Evolutionary conservation across 2,113 vertebrate genomes (phyloP).

Genomic region (Pygathrix nemaeus): DNA sequence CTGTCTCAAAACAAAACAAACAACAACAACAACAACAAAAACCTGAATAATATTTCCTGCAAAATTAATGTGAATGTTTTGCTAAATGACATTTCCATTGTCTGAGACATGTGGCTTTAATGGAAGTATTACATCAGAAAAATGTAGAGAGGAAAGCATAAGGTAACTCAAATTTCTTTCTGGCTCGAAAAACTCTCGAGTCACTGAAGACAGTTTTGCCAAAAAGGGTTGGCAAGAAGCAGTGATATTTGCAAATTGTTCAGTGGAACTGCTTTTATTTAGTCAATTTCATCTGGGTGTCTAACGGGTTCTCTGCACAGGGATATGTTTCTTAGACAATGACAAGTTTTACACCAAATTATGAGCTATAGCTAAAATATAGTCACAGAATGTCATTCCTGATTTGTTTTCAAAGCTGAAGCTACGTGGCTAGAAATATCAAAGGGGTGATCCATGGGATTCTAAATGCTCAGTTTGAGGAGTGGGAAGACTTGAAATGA

Average conservation of each 20-base stretch:
- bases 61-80: constrained; percentile 49
- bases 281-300: constrained; percentile 54
- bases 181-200: constrained; percentile 77
- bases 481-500: constrained; percentile 58
- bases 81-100: constrained; percentile 55
- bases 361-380: constrained; percentile 46
- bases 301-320: constrained; percentile 10
- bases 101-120: constrained; percentile 65
- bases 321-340: constrained; percentile 62
- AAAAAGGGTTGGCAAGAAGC: constrained; percentile 81
- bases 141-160: constrained; percentile 73
- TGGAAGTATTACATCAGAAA: constrained; percentile 77
- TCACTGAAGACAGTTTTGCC: constrained; percentile 78
- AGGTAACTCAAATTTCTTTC: constrained; percentile 79
- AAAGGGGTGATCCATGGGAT: constrained; percentile 50
- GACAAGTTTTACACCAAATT: constrained; percentile 61
- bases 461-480: constrained; percentile 3
- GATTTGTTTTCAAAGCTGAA: constrained; percentile 54
- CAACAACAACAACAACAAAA: background rate
- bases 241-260: constrained; percentile 80
- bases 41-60: background rate
- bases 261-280: constrained; percentile 68
- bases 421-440: constrained; percentile 28
- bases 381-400: constrained; percentile 40
- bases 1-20: no score